Percentiles rank a stretch among this genome's conserved stretches.
These are phyloP conservation scores for Ameiurus melas DNA, from an alignment of 2,113 vertebrate genomes.

Conservation along the genomic window DNA sequence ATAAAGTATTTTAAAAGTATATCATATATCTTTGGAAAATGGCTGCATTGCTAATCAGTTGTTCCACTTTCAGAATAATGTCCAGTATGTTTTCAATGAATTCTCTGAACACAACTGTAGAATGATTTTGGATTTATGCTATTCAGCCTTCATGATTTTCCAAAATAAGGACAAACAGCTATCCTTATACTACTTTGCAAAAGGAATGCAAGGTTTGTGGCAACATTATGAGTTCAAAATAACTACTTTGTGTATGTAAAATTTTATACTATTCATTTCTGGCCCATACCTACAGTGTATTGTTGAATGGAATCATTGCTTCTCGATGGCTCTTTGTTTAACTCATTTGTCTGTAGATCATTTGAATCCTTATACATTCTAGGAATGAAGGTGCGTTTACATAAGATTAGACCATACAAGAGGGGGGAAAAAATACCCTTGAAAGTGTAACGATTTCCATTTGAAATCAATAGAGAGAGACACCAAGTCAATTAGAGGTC, in stretches of 20 bases:
- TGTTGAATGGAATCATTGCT: not conserved
- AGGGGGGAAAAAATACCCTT: not conserved
- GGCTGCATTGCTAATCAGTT: not conserved
- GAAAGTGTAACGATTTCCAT: slow-evolving; percentile 6
- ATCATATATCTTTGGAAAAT: not conserved
- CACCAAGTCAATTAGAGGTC: not conserved
- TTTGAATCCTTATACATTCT: not conserved
- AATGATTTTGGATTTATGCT: not conserved
- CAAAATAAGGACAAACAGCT: not conserved
- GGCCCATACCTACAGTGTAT: not conserved
- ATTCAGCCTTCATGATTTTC: not conserved
- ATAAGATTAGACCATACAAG: not conserved
- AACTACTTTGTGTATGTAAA: not conserved
- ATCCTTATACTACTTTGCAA: not conserved
- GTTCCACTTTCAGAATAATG: not conserved
- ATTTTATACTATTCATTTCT: not conserved
- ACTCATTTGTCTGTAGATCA: not conserved
- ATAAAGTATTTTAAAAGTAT: not conserved
- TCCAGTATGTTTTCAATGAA: not conserved
- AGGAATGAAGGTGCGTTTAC: not conserved
- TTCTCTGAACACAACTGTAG: not conserved
- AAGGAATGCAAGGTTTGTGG: not conserved
- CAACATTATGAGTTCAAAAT: not conserved
- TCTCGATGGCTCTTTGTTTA: not conserved
- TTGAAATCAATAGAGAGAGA: slow-evolving; percentile 10